phyloP scores from a whole-genome alignment of 2,888 invertebrate genomes.

The Apamea crenata region DNA sequence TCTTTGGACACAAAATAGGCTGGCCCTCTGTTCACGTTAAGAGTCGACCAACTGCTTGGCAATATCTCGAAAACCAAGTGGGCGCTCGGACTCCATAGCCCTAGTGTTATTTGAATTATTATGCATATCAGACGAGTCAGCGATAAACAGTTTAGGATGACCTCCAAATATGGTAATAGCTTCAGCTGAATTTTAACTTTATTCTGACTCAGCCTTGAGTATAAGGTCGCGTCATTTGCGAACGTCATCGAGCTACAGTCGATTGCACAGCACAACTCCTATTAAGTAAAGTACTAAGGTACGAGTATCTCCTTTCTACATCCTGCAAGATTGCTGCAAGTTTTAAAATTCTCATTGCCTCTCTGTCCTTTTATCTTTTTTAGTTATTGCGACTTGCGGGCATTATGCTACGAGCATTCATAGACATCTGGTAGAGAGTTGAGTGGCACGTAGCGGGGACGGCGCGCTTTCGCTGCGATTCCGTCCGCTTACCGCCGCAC shows the following conservation, averaged over 20 bases:
- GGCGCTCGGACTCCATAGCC: neutral
- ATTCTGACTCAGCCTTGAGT: neutral
- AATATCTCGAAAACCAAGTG: neutral
- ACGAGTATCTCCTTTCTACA: neutral
- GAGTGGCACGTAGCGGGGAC: neutral
- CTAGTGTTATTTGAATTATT: neutral
- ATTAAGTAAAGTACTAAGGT: neutral
- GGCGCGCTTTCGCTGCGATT: neutral
- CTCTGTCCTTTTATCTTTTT: slow-evolving; percentile 15
- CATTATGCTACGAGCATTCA: neutral
- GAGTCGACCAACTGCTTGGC: neutral
- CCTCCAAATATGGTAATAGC: neutral
- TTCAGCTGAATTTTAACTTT: neutral
- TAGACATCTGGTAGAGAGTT: neutral
- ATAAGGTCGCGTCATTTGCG: neutral
- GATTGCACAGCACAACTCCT: neutral
- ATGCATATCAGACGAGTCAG: neutral
- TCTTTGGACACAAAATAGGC: neutral
- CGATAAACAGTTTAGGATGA: neutral
- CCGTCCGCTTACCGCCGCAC: neutral
- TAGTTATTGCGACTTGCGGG: neutral
- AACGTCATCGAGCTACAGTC: neutral
- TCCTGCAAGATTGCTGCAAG: slow-evolving; percentile 14
- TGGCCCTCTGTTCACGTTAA: neutral
- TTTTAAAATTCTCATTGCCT: slow-evolving; percentile 5